Evolutionary conservation across 2,797 vertebrate species (phyloP), one percentile per base, ranked within the genome.

Genomic region (Periophthalmus magnuspinnatus): DNA sequence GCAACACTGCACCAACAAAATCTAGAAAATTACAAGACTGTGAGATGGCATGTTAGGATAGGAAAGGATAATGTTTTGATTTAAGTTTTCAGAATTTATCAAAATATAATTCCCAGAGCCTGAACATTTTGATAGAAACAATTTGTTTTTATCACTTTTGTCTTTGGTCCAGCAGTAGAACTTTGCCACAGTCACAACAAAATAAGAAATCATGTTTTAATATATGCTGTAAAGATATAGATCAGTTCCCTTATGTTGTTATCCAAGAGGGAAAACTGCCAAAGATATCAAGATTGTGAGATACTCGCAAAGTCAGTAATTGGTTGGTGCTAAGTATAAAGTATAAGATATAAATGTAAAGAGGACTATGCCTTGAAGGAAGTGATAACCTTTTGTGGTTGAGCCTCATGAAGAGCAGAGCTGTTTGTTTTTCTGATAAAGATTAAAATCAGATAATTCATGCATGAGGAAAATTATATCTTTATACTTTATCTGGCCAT

Each of bases 361-460:
- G 61, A 86, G 75, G 79, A 88, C 74, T 81, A 84, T 87, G 79
- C 87, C 89, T 89, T 61, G 69, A 73, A 87, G 88, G 79, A 67
- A 80, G 19, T 76, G 78, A 90, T 93, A 91, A 92, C 90, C 89
- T 94, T 93, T 22, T 90, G 67, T 58, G 75, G 80, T 85, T 78
- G 64, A 79, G 81, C 74, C 82, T 86, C 63, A 68, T 81, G 47
- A 80, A 83, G 76, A 82, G 60, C 79, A 68, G 14, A 32, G 66
- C 68, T 66, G 38, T 85, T 79, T 86, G 78, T 89, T 87, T 90
- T 90, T 81, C 67, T 64, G 65, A 56, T 61, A 3, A 69, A 72
- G 63, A 47, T 68, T 52, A 7, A 74, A 77, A 56, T 9, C 56
- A 22, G 28, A 72, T 65, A 67, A 28, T 14, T 17, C 52, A 21